Base-by-base conservation (phyloP, 2,113 vertebrate species). In the Phocoena sinus region DNA sequence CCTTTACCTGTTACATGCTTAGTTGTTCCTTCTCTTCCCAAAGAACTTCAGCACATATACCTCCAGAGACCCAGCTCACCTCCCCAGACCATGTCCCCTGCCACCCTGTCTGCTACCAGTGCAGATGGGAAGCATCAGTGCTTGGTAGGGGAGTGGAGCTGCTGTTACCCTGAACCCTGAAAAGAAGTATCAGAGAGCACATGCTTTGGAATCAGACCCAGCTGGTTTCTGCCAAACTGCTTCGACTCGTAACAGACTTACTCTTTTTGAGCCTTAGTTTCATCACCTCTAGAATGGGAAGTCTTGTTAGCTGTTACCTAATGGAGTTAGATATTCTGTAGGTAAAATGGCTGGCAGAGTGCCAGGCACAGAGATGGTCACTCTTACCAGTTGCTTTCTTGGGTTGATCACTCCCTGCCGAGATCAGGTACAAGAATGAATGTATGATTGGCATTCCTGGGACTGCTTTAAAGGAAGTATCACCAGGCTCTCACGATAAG, bases 11-110 rank as follows among this genome's bases (percentile, higher is more conserved):
- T 12, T 70, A 28, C 20, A 1, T 14, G 21, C n/a, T 67, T 26
- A 68, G 8, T 0, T 0, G 21, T 67, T 47, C 3, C 25, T 47
- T 70, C 73, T n/a, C 8, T n/a, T 44, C n/a, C 20, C 12, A 9
- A 38, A 56, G 92, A 26, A 58, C 20, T 14, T 82, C 21, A 17
- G 6, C 26, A 7, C 31, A 8, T 18, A 8, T 10, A 21, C 63
- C 38, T 77, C 17, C 12, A n/a, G 68, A 86, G 21, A 60, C 23
- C 13, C 79, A 53, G 18, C 71, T 56, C 53, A 3, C n/a, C 31
- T 7, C n/a, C 28, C 2, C 31, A 56, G 50, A 31, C 36, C 31
- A 0, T 6, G 36, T 10, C 44, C 53, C 53, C n/a, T 12, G 31
- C 70, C 33, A 7, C 17, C 10, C n/a, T 1, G 18, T 44, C 58